Percentiles rank a stretch among this genome's conserved stretches.
Conservation (phyloP, 2,113 vertebrate genomes). For the Cyanoramphus novaezelandiae region DNA sequence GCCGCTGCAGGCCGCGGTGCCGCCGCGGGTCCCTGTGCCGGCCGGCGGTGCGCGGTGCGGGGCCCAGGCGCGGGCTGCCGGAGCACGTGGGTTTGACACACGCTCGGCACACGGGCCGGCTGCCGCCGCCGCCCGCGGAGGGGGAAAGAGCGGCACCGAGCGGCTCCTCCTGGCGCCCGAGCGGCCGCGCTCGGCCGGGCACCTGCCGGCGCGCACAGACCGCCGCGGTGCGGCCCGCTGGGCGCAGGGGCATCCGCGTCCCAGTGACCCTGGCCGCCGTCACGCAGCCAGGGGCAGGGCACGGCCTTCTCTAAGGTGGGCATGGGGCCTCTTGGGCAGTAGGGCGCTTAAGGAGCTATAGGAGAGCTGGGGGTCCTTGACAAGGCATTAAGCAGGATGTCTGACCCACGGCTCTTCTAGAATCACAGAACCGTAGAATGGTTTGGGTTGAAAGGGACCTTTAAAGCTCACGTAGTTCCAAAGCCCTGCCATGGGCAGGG, state of each 20-base stretch:
- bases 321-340: not conserved
- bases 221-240: accelerated
- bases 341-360: too few relatives aligned
- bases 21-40: not conserved
- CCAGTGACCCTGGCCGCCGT: too few relatives aligned
- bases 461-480: not conserved
- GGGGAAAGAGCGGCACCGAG: slow-evolving; percentile 13
- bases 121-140: not conserved
- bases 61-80: not conserved
- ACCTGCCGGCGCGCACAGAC: not conserved
- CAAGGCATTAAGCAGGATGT: accelerated
- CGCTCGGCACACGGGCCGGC: not conserved
- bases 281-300: accelerated
- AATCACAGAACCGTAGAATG: not conserved
- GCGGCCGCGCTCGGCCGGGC: not conserved
- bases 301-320: not conserved
- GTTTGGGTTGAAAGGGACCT: not conserved
- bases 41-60: not conserved
- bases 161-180: not conserved
- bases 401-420: not conserved
- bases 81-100: slow-evolving; percentile 32
- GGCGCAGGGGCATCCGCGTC: accelerated
- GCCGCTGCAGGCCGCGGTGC: too few relatives aligned
- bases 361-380: not conserved
- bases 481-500: not conserved